phyloP scores from a whole-genome alignment of 2,113 vertebrate species.

The Stegostoma tigrinum region DNA sequence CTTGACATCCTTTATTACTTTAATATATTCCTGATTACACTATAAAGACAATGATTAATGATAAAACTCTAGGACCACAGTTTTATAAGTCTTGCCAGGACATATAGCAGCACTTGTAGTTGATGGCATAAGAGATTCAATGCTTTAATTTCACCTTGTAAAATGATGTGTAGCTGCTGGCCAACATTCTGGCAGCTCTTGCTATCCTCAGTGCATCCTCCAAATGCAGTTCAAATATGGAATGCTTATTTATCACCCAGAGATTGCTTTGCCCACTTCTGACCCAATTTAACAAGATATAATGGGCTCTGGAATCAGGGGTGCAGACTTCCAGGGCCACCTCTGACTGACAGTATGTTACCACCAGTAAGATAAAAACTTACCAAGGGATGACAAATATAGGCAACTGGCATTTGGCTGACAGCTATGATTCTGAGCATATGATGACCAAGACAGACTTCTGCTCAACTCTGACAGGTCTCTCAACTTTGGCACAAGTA shows the following conservation, averaged over 20 bases:
- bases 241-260: not conserved
- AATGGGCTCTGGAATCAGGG: too few species aligned
- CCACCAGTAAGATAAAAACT: too few species aligned
- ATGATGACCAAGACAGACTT: too few species aligned
- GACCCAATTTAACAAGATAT: too few species aligned
- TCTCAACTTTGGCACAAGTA: not conserved
- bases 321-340: too few species aligned
- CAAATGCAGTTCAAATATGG: not conserved
- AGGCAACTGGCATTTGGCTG: too few species aligned
- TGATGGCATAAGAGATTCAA: not conserved
- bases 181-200: not conserved
- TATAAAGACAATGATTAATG: not conserved
- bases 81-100: not conserved
- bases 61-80: not conserved
- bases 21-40: not conserved
- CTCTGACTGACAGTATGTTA: too few species aligned
- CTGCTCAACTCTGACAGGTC: not conserved
- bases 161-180: not conserved
- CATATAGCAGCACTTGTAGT: not conserved
- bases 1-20: not conserved
- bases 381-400: too few species aligned
- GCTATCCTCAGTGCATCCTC: not conserved
- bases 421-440: too few species aligned
- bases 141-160: not conserved
- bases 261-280: not conserved